Evolutionary conservation across 2,113 vertebrate species (phyloP), one percentile per base, ranked within the genome.

Genomic region (Rynchops niger): DNA sequence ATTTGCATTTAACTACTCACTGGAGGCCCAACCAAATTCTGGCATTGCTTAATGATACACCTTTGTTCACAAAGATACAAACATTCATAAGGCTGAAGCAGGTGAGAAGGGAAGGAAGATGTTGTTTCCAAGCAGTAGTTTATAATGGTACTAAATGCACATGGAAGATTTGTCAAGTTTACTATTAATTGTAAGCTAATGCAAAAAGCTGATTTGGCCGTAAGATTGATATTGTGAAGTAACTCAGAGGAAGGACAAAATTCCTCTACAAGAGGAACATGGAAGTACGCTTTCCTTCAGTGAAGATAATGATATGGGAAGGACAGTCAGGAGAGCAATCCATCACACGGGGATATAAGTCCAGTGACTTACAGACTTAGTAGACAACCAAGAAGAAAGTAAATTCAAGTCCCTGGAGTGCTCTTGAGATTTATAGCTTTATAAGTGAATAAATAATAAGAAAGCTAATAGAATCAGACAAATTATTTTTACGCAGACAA

Each of bases 371-470:
- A 94, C 94, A 94, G 88, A 52, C 34, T 71, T n/a, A 53, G 18
- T 1, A 94, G 87, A 38, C 12, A 40, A 72, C 45, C 82, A 93
- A 72, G 82, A 94, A 96, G 71, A 96, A 85, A 94, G 55, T 15
- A 84, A 86, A 88, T 70, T 92, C 79, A 88, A 87, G 69, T 84
- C 49, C 62, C 79, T 92, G 47, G 9, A 43, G 55, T 62, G 73
- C n/a, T 95, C 84, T 45, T 85, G 70, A 95, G 71, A 88, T 66
- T 71, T 88, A 83, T 3, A 93, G 72, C 43, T 94, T 97, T 85
- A 9, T 27, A 79, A 76, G 43, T 56, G 53, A 94, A 82, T 36
- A 93, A 85, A 88, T 6, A 90, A 42, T 32, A 88, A 59, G 78
- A 93, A 86, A 94, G 82, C 19, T 27, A 79, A 74, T 2, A 58